A percentile compares a stretch with the other conserved stretches of the same genome.
Evolutionary conservation across 2,888 invertebrate genomes (phyloP).

Genomic region (Brachynemurus nebulosus): DNA sequence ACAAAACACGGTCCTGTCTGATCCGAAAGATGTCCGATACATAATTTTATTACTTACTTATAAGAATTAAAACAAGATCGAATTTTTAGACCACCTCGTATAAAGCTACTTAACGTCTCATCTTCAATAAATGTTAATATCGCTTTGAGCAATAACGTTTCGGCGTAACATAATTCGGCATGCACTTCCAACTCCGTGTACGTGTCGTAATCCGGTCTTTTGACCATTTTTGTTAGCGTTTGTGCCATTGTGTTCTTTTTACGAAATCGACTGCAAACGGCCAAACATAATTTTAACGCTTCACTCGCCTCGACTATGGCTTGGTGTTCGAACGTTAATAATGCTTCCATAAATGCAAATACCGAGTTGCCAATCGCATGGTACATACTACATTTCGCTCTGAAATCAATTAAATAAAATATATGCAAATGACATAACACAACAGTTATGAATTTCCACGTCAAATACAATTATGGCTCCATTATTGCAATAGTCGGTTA

Average conservation of each 20-base stretch:
- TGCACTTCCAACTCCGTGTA: slow-evolving; percentile 77
- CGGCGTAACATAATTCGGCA: slow-evolving; percentile 91
- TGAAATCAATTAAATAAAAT: slow-evolving; percentile 31
- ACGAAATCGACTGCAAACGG: slow-evolving; percentile 60
- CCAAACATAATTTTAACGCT: slow-evolving; percentile 60
- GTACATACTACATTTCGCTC: slow-evolving; percentile 73
- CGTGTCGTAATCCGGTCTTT: slow-evolving; percentile 59
- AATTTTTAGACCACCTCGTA: slow-evolving; percentile 87
- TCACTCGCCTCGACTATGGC: slow-evolving; percentile 61
- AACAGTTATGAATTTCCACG: too few relatives aligned
- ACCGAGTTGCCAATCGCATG: slow-evolving; percentile 83
- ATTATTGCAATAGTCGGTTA: too few relatives aligned
- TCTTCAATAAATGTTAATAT: slow-evolving; percentile 88
- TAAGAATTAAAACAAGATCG: slow-evolving; percentile 81
- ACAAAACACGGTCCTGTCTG: too few relatives aligned
- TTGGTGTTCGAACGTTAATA: slow-evolving; percentile 78
- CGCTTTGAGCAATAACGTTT: slow-evolving; percentile 75
- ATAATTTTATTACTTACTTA: slow-evolving; percentile 70
- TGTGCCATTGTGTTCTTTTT: slow-evolving; percentile 59
- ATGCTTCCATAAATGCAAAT: slow-evolving; percentile 82
- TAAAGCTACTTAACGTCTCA: slow-evolving; percentile 82
- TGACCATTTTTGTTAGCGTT: slow-evolving; percentile 67
- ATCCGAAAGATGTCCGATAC: too few relatives aligned
- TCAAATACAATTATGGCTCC: too few relatives aligned
- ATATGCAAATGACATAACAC: too few relatives aligned